Percentiles rank a stretch among this genome's conserved stretches.
These are phyloP conservation scores for Druon quercuslanigerum DNA, from an alignment of 1,140 invertebrate species.

Conservation along the genomic window DNA sequence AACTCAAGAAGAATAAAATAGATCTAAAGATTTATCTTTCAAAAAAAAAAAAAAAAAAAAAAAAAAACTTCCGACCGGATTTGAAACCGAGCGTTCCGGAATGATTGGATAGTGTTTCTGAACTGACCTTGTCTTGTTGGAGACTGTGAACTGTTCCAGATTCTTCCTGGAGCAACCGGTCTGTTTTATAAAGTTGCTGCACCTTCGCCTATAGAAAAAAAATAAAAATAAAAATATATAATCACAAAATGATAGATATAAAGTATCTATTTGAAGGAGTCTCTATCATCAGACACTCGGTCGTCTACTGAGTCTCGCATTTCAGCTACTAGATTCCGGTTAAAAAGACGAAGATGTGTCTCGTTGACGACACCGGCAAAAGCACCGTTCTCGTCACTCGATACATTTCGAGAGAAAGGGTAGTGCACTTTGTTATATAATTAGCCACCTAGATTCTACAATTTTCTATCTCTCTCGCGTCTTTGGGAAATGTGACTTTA, in stretches of 20 bases:
- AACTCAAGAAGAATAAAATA: neutral
- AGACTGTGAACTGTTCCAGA: conserved; percentile 88
- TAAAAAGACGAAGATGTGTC: conserved; percentile 31
- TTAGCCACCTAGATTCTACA: neutral
- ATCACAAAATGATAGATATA: neutral
- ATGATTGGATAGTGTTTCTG: conserved; percentile 17
- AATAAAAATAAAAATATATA: conserved; percentile 20
- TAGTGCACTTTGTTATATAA: conserved; percentile 2
- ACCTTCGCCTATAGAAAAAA: conserved; percentile 82
- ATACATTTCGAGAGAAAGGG: too few relatives aligned
- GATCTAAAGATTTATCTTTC: neutral
- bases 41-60: neutral
- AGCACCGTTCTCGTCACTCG: conserved; percentile 9
- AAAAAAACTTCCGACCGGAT: conserved; percentile 14
- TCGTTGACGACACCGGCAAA: neutral
- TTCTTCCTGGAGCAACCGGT: conserved; percentile 90
- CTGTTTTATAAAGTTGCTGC: conserved; percentile 87
- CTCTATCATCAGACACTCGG: conserved; percentile 36
- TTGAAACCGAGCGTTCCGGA: conserved; percentile 2
- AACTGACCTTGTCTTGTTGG: conserved; percentile 86
- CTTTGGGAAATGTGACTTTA: too few relatives aligned
- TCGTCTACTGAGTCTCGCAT: conserved; percentile 41
- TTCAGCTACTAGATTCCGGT: conserved; percentile 49
- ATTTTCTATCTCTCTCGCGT: neutral
- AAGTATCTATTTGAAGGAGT: neutral